A percentile compares a stretch with the other conserved stretches of the same genome.
Conservation (phyloP, 2,888 invertebrate genomes). For the Ommatoiulus sabulosus region DNA sequence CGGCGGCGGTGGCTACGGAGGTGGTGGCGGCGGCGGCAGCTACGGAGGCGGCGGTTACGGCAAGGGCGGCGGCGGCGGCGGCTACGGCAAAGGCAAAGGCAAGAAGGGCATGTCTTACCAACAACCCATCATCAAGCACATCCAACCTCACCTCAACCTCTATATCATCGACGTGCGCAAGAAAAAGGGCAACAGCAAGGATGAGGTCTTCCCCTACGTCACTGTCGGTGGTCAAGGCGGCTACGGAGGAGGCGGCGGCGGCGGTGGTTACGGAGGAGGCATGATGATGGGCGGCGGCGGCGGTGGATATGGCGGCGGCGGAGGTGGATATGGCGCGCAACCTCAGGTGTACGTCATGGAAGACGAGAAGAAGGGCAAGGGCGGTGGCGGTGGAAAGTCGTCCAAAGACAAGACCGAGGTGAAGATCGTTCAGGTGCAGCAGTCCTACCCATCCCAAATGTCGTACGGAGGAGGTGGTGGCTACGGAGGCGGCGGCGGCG, state of each 20-base stretch:
- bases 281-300: conserved; percentile 45
- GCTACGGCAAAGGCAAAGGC: conserved; percentile 56
- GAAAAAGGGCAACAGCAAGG: conserved; percentile 48
- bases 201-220: conserved; percentile 57
- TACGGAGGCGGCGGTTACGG: conserved; percentile 54
- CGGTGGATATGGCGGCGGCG: conserved; percentile 46
- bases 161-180: conserved; percentile 58
- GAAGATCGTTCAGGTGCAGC: conserved; percentile 56
- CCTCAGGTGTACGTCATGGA: conserved; percentile 56
- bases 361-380: conserved; percentile 53
- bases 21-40: conserved; percentile 25
- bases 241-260: conserved; percentile 55
- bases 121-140: conserved; percentile 58
- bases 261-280: conserved; percentile 51
- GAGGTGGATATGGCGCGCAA: conserved; percentile 4
- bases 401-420: conserved; percentile 52
- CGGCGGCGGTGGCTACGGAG: conserved; percentile 17
- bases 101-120: conserved; percentile 47
- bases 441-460: conserved; percentile 42
- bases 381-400: not conserved
- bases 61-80: conserved; percentile 52
- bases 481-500: conserved; percentile 54
- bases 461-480: conserved; percentile 57
- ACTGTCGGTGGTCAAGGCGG: conserved; percentile 52
- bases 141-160: conserved; percentile 57